Evolutionary conservation across 1,140 invertebrate species (phyloP).

Genomic region (Cataglyphis hispanica): DNA sequence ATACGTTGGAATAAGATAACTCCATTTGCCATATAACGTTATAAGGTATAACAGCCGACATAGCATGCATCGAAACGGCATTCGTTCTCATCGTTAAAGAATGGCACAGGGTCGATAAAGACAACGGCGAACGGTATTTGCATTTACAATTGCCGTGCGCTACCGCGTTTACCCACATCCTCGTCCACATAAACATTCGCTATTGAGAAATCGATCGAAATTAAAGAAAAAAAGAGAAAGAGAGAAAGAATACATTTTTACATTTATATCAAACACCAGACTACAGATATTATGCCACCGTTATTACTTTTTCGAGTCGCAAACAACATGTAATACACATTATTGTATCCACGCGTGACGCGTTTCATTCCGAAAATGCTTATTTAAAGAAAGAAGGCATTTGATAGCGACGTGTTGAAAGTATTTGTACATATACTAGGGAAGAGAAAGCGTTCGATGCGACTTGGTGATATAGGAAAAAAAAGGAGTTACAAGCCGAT

Average conservation of each 20-base stretch:
- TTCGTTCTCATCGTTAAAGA: constrained; percentile 65
- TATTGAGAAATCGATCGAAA: constrained; percentile 24
- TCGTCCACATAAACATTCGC: neutral
- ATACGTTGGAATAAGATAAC: constrained; percentile 14
- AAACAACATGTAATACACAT: neutral
- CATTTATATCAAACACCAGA: neutral
- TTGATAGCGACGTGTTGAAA: neutral
- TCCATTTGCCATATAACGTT: constrained; percentile 21
- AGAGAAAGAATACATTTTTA: neutral
- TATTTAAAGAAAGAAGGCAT: constrained; percentile 19
- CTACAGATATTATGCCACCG: neutral
- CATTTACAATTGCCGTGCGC: constrained; percentile 41
- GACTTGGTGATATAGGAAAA: neutral
- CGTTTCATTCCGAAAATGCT: constrained; percentile 3
- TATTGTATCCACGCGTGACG: neutral
- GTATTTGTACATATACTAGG: neutral
- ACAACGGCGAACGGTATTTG: constrained; percentile 28
- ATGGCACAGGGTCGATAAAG: constrained; percentile 26
- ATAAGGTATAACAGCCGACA: constrained; percentile 62
- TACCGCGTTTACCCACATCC: constrained; percentile 21
- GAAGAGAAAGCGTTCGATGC: constrained; percentile 10
- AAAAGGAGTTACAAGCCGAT: constrained; percentile 16
- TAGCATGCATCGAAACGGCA: constrained; percentile 56
- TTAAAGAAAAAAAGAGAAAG: neutral
- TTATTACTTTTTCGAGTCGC: constrained; percentile 9